Evolutionary conservation across 2,888 invertebrate genomes (phyloP).

Genomic region (Petrophora chlorosata): DNA sequence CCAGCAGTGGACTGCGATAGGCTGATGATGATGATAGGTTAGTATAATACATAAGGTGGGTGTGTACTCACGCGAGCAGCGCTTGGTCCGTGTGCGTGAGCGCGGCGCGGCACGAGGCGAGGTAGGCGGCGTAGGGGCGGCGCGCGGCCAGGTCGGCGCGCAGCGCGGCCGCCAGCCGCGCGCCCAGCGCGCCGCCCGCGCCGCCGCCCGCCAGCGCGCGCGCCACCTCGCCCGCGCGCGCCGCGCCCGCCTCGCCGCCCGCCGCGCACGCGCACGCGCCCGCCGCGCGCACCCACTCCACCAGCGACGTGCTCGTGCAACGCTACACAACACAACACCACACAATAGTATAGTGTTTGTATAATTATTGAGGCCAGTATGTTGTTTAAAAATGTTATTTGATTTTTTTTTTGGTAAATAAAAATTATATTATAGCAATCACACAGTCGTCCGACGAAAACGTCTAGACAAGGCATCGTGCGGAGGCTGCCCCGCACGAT

Average conservation of each 20-base stretch:
- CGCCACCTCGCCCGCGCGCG: slow-evolving; percentile 44
- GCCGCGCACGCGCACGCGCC: slow-evolving; percentile 50
- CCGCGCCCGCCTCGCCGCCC: slow-evolving; percentile 47
- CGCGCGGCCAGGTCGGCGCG: slow-evolving; percentile 72
- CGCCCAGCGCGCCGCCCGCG: slow-evolving; percentile 38
- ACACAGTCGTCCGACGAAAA: too few relatives aligned
- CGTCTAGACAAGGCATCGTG: too few relatives aligned
- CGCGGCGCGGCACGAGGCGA: slow-evolving; percentile 66
- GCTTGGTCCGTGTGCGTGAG: slow-evolving; percentile 60
- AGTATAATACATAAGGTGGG: not conserved
- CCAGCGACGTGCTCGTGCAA: slow-evolving; percentile 62
- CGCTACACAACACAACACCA: slow-evolving; percentile 48
- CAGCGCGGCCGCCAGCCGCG: slow-evolving; percentile 66
- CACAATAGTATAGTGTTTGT: too few relatives aligned
- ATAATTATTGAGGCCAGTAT: too few relatives aligned
- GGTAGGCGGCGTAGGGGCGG: slow-evolving; percentile 71
- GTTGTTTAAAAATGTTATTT: too few relatives aligned
- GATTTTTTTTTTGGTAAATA: too few relatives aligned
- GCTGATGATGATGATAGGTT: too few relatives aligned
- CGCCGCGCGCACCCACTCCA: slow-evolving; percentile 68
- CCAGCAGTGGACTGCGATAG: too few relatives aligned
- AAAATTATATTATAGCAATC: too few relatives aligned
- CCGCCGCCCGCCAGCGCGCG: slow-evolving; percentile 45
- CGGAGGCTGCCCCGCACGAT: too few relatives aligned
- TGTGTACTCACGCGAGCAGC: slow-evolving; percentile 48